Evolutionary conservation across 2,888 invertebrate genomes (phyloP), one percentile per base, ranked within the genome.

Genomic region (Anoncus sp.): DNA sequence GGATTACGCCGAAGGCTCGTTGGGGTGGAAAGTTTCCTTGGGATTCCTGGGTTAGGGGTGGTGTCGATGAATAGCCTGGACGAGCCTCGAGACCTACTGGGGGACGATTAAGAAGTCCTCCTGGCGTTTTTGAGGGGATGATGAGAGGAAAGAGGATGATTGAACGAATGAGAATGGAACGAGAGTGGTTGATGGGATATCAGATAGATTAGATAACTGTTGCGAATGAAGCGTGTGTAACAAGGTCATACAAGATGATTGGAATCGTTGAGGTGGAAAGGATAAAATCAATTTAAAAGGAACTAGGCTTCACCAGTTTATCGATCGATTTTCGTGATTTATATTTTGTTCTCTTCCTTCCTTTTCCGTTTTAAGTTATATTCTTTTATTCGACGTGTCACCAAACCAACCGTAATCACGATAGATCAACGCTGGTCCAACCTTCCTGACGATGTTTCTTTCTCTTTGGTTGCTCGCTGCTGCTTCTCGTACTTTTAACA

Each of bases 401-500:
- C n/a, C n/a, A n/a, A n/a, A n/a, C n/a, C n/a, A n/a, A n/a, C n/a
- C n/a, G n/a, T n/a, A n/a, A 79, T 79, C 79, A 72, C 63, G 75
- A 75, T 22, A 51, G 67, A 79, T 75, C 67, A 57, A 67, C 22
- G 27, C 35, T 22, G 65, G 16, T 49, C 43, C 51, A 45, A 27
- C 45, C 22, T 40, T 20, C 40, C 24, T 45, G 55, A 27, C 47
- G 31, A 27, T 43, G 53, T n/a, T 62, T 53, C 62, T 49, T 67
- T 31, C 65, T 63, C 20, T 45, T 51, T 49, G 63, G 45, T 22
- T 35, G 63, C 43, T 59, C 75, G 63, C 40, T 55, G 63, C 40
- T 55, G 63, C 55, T 72, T 57, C 57, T 22, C 35, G 62, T 69
- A 72, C 43, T 55, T 62, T 60, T 43, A 57, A 57, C 49, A 70